phyloP scores from a whole-genome alignment of 2,113 vertebrate genomes.

The Elephantulus edwardii region DNA sequence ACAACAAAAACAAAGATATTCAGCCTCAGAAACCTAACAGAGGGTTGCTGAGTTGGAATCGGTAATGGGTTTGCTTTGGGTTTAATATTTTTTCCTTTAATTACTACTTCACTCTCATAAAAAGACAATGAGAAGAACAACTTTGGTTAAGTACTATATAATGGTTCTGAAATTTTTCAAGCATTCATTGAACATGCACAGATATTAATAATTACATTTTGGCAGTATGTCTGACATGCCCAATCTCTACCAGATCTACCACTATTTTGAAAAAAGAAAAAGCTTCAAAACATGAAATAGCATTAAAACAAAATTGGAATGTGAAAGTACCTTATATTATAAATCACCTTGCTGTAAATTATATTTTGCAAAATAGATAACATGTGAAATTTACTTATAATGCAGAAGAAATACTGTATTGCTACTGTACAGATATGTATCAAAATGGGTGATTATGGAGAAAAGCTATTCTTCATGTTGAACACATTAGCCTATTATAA shows the following conservation, averaged over 20 bases:
- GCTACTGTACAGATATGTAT: constrained; percentile 75
- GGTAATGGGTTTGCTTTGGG: too few relatives aligned
- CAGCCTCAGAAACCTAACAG: too few relatives aligned
- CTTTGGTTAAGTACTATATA: constrained; percentile 75
- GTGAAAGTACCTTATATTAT: constrained; percentile 85
- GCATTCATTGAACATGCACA: constrained; percentile 78
- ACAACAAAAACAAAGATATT: too few relatives aligned
- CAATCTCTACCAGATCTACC: constrained; percentile 84
- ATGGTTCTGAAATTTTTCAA: constrained; percentile 78
- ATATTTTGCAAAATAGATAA: constrained; percentile 76
- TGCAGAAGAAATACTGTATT: constrained; percentile 76
- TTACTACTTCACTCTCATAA: too few relatives aligned
- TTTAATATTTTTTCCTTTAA: too few relatives aligned
- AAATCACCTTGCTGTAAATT: constrained; percentile 81
- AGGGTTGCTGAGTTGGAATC: too few relatives aligned
- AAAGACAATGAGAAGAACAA: constrained; percentile 73
- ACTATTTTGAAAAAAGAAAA: constrained; percentile 77
- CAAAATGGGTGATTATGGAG: constrained; percentile 72
- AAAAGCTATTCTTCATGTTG: constrained; percentile 68
- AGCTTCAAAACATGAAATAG: constrained; percentile 82
- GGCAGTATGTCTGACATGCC: constrained; percentile 80
- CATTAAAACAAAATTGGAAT: constrained; percentile 84
- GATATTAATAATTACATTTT: constrained; percentile 80
- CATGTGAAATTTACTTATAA: constrained; percentile 81
- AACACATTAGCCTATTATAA: constrained; percentile 69